A percentile compares a stretch with the other conserved stretches of the same genome.
Conservation (phyloP, 2,113 vertebrate species). For the Orientallactaga bullata region DNA sequence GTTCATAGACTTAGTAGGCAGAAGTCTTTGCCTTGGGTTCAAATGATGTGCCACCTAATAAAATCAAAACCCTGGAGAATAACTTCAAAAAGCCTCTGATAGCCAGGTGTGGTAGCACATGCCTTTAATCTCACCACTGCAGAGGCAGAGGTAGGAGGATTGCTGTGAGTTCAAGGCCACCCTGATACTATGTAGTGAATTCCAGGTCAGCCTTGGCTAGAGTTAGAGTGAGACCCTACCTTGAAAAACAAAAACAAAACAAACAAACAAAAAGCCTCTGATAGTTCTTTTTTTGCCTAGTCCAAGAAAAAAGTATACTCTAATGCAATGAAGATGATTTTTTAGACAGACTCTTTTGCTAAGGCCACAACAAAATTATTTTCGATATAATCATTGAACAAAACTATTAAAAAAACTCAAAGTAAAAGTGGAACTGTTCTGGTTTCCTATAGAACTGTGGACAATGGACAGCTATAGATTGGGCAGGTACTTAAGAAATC, state of each 20-base stretch:
- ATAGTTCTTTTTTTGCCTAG: conserved; percentile 54
- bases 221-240: no score
- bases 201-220: no score
- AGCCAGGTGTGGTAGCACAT: background rate
- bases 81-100: conserved; percentile 43
- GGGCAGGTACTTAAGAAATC: conserved; percentile 33
- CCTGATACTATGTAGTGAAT: no score
- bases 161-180: no score
- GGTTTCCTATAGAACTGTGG: conserved; percentile 11
- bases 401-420: conserved; percentile 52
- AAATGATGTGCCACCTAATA: conserved; percentile 59
- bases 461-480: conserved; percentile 18
- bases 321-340: conserved; percentile 64
- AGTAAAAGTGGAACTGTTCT: conserved; percentile 43
- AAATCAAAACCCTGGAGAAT: conserved; percentile 64
- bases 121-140: no score
- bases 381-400: conserved; percentile 54
- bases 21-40: conserved; percentile 57
- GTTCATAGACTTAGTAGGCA: conserved; percentile 51
- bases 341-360: conserved; percentile 55
- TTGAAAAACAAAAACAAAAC: no score
- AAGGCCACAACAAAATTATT: conserved; percentile 64
- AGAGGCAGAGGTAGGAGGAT: no score
- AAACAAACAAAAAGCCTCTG: no score
- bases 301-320: conserved; percentile 44